Evolutionary conservation across 2,113 vertebrate species (phyloP).

Genomic region (Eublepharis macularius): DNA sequence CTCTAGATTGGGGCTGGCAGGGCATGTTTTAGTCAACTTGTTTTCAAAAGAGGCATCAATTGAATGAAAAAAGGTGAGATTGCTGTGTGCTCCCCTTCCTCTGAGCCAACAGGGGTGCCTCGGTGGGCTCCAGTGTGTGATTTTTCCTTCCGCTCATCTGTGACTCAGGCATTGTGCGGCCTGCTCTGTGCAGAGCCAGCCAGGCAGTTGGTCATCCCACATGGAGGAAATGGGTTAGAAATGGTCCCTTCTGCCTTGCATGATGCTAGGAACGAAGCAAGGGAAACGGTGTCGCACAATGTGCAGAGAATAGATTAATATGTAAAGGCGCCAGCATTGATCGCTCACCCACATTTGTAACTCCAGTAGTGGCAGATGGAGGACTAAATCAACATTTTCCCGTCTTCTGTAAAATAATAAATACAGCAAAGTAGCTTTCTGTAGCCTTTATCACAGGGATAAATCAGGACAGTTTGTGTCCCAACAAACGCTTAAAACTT

Average conservation of each 20-base stretch:
- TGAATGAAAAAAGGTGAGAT: no score
- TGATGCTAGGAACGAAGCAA: neutral
- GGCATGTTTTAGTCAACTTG: no score
- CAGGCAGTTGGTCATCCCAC: neutral
- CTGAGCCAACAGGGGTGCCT: no score
- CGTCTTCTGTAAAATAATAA: conserved; percentile 72
- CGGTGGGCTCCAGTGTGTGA: no score
- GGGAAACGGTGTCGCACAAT: neutral
- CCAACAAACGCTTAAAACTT: conserved; percentile 73
- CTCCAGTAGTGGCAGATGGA: conserved; percentile 66
- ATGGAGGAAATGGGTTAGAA: neutral
- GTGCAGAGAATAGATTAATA: conserved; percentile 63
- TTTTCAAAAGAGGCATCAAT: no score
- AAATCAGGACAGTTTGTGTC: conserved; percentile 78
- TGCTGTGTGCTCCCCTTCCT: no score
- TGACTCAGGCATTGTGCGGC: no score
- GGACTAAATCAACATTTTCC: conserved; percentile 61
- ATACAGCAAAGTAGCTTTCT: conserved; percentile 71
- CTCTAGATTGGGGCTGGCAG: no score
- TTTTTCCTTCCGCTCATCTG: no score
- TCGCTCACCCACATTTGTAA: conserved; percentile 68
- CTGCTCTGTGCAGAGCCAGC: no score
- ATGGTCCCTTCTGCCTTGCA: neutral
- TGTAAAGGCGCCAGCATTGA: conserved; percentile 55
- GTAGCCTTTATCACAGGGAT: conserved; percentile 74